Evolutionary conservation across 2,797 vertebrate genomes (phyloP), one percentile per base, ranked within the genome.

Genomic region (Novumbra hubbsi): DNA sequence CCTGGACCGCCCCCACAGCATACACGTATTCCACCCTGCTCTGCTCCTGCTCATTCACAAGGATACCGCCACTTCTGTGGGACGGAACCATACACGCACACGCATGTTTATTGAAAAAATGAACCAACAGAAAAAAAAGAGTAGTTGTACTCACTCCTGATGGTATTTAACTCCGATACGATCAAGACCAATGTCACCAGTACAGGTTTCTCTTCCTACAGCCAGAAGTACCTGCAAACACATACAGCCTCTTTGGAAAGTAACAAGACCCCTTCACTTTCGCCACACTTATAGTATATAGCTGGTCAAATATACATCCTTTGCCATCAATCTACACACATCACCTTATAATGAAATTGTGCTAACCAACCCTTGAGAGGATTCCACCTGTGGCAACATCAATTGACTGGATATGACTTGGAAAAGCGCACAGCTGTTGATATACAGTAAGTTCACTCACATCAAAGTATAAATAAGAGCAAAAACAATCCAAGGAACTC

Each of bases 11-110:
- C 1, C 94, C 94, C 6, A 94, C 32, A 7, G 95, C 95, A 34
- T 94, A 95, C 73, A 96, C 87, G 14, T 95, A 91, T 0, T 93
- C 91, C 60, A 95, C 89, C 0, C 83, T 95, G 17, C 95, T 95
- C 89, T 93, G 93, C 38, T 96, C 94, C 65, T 87, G 83, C 55
- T 95, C 91, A 0, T 91, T 93, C 80, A 95, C 95, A 11, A 93
- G 92, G 73, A 96, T 92, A 88, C 93, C 92, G 74, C 93, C 95
- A 4, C 90, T 93, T 78, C 95, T 95, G 77, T 0, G 84, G 81
- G 50, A 55, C 8, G 60, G 57, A 62, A 2, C 0, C 38, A 68
- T 38, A 24, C 1, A 34, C 19, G 38, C 45, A 32, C n/a, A 27
- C 66, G 48, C 62, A 73, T 16, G 38, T 17, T 19, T 2, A 32